Conservation (phyloP, 2,113 vertebrate species). For the Lichenostomus cassidix region DNA sequence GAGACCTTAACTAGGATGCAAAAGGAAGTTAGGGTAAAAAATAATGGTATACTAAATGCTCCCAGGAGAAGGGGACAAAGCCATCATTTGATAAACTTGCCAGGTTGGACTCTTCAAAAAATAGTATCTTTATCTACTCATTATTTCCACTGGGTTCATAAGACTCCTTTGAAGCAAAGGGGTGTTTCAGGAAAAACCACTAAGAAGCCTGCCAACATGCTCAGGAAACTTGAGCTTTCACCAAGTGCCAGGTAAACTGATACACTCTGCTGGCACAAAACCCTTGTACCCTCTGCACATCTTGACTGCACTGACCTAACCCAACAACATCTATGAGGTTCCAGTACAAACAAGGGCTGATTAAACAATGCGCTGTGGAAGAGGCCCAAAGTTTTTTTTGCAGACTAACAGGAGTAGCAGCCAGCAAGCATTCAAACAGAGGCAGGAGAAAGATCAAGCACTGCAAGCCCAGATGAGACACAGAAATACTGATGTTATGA, state of each 20-base stretch:
- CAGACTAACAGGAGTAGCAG: not conserved
- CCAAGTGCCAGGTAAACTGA: not conserved
- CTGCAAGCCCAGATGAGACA: not conserved
- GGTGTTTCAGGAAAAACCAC: not conserved
- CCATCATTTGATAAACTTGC: not conserved
- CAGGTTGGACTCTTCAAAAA: not conserved
- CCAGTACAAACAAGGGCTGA: not conserved
- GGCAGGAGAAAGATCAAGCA: not conserved
- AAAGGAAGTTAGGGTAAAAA: not conserved
- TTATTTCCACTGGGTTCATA: not conserved
- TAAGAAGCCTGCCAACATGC: not conserved
- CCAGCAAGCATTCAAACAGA: not conserved
- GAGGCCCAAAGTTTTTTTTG: not conserved
- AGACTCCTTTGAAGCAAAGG: not conserved
- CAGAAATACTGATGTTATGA: not conserved
- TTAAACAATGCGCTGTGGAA: not conserved
- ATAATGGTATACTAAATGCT: not conserved
- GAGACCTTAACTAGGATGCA: not conserved
- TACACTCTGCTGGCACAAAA: not conserved
- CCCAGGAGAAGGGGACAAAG: not conserved
- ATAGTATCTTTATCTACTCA: not conserved
- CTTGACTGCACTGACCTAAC: not conserved
- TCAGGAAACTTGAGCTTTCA: not conserved
- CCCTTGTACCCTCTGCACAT: not conserved
- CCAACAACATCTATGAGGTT: fast-evolving